phyloP scores from a whole-genome alignment of 2,888 invertebrate species.

The Ectemnius lituratus region DNA sequence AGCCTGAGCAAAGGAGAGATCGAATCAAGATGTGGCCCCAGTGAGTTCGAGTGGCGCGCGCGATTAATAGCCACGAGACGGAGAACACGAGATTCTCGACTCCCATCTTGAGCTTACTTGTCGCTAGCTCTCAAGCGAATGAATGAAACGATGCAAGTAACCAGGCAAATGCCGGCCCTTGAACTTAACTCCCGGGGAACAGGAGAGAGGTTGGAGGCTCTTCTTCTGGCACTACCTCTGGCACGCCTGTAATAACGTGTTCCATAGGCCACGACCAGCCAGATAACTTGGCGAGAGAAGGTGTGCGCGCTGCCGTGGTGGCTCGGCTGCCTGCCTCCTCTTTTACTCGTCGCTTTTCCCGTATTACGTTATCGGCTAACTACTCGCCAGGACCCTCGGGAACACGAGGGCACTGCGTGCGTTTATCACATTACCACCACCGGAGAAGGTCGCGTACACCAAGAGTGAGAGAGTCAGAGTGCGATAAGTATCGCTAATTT shows the following conservation, averaged over 20 bases:
- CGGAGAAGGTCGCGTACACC: not conserved
- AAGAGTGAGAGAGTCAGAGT: not conserved
- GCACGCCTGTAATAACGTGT: slow-evolving; percentile 69
- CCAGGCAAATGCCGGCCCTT: slow-evolving; percentile 67
- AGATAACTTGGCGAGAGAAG: slow-evolving; percentile 52
- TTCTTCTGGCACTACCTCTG: slow-evolving; percentile 38
- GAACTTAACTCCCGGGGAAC: slow-evolving; percentile 58
- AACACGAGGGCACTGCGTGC: slow-evolving; percentile 27
- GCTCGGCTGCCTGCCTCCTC: slow-evolving; percentile 2
- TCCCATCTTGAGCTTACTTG: slow-evolving; percentile 53
- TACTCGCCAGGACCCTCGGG: not conserved
- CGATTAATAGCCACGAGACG: slow-evolving; percentile 24
- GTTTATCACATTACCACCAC: slow-evolving; percentile 45
- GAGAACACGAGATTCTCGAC: slow-evolving; percentile 23
- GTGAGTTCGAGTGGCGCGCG: not conserved
- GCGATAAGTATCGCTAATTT: slow-evolving; percentile 58
- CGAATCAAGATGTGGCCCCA: slow-evolving; percentile 20
- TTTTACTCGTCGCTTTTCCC: slow-evolving; percentile 53
- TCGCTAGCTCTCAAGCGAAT: slow-evolving; percentile 55
- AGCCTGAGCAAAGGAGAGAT: slow-evolving; percentile 9
- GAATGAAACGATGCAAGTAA: slow-evolving; percentile 65
- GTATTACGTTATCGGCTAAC: slow-evolving; percentile 62
- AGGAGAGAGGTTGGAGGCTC: slow-evolving; percentile 40
- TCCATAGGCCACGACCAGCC: slow-evolving; percentile 63
- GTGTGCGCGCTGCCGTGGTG: slow-evolving; percentile 18